Base-by-base conservation (phyloP, 2,797 vertebrate genomes). In the Hylomyscus alleni region DNA sequence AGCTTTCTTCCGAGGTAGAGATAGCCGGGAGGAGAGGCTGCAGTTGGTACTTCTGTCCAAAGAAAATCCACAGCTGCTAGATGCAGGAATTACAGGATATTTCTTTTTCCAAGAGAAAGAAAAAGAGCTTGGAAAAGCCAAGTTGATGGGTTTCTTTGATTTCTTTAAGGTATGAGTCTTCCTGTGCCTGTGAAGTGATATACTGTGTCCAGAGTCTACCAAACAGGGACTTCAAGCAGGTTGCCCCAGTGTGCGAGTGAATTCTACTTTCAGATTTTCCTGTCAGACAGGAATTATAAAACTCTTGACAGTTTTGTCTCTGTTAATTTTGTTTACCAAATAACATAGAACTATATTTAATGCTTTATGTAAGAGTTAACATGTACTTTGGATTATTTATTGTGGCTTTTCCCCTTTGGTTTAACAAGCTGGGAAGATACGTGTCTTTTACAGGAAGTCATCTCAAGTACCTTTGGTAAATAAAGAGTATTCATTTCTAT, bases 51-150 rank as follows among this genome's bases (percentile, higher is more conserved):
- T 98, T 20, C 96, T 99, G 97, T 99, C 99, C 95, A 99, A 98
- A 97, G 96, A 99, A 75, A 98, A 99, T 93, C 99, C 99, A 0
- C 99, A 99, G 83, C 98, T 99, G 58, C 98, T 99, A 80, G 99
- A 99, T 84, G 99, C 99, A 3, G 99, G 99, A 85, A 99, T 99
- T 98, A 99, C 99, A 0, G 99, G 99, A 0, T 99, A 99, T 98
- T 99, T 99, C 98, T 99, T 99, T 98, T 99, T 99, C 98, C 98
- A 99, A 90, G 99, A 99, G 96, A 97, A 99, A 94, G 99, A 99
- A 98, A 99, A 99, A 88, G 98, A 99, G 2, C 98, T 99, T 4
- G 99, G 99, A 76, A 99, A 99, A 98, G 98, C 98, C 11, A 98
- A 98, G 0, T 98, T 99, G 26, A 99, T 99, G 92, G 99, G 99